These are phyloP conservation scores for Chrysolina oricalcia DNA, from an alignment of 2,888 invertebrate species.

Conservation along the genomic window DNA sequence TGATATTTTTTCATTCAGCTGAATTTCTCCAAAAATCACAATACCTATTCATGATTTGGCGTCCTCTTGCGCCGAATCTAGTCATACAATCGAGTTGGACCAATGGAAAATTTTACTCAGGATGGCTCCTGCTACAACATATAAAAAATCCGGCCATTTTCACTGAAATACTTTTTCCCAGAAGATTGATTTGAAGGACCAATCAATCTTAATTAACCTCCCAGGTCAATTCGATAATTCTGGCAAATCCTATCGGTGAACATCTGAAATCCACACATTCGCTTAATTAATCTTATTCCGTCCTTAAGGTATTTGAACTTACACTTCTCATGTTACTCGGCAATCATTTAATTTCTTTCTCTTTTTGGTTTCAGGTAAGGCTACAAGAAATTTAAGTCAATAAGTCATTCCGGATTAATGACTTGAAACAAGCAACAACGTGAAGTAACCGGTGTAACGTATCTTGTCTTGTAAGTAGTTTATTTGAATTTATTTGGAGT, in stretches of 20 bases:
- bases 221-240: too few species aligned
- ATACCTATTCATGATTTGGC: too few species aligned
- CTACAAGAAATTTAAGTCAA: constrained; percentile 30
- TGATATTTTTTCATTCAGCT: too few species aligned
- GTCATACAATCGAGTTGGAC: too few species aligned
- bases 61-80: too few species aligned
- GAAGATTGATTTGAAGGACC: too few species aligned
- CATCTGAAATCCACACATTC: background rate
- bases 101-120: too few species aligned
- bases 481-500: constrained; percentile 23
- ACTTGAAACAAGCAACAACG: constrained; percentile 29
- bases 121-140: too few species aligned
- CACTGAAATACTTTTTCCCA: too few species aligned
- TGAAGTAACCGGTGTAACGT: constrained; percentile 33
- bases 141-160: too few species aligned
- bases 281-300: background rate
- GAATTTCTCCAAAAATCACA: too few species aligned
- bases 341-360: constrained; percentile 34
- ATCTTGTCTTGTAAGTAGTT: constrained; percentile 41
- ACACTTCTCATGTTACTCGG: constrained; percentile 17
- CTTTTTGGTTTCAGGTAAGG: constrained; percentile 44
- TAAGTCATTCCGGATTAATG: constrained; percentile 43
- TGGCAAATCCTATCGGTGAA: background rate
- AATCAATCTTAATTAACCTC: too few species aligned
- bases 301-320: background rate